Evolutionary conservation across 2,113 vertebrate species (phyloP).

Genomic region (Shinisaurus crocodilurus): DNA sequence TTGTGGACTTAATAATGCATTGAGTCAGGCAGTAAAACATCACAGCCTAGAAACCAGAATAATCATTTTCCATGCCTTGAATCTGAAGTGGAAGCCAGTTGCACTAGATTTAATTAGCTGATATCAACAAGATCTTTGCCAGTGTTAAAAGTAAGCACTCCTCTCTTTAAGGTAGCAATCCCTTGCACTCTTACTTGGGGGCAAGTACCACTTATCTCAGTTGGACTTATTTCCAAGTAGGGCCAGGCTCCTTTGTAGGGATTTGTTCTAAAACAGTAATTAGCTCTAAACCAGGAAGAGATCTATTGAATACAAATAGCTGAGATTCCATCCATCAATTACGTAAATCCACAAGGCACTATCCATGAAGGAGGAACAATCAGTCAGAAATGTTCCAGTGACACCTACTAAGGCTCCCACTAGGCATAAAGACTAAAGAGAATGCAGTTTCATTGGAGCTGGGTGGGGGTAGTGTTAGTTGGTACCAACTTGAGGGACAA

Average conservation of each 20-base stretch:
- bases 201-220: neutral
- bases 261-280: neutral
- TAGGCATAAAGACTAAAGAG: neutral
- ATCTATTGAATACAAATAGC: neutral
- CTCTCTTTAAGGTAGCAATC: conserved; percentile 13
- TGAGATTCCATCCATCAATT: neutral
- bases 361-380: neutral
- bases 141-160: neutral
- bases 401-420: neutral
- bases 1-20: neutral
- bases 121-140: neutral
- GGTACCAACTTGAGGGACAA: neutral
- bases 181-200: neutral
- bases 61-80: neutral
- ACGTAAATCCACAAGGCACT: neutral
- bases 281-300: neutral
- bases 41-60: neutral
- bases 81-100: neutral
- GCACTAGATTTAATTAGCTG: conserved; percentile 18
- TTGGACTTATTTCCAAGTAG: neutral
- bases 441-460: neutral
- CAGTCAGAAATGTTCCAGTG: neutral
- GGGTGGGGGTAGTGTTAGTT: neutral
- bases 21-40: neutral
- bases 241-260: neutral